Evolutionary conservation across 2,888 invertebrate genomes (phyloP).

Genomic region (Ceraclea dissimilis): DNA sequence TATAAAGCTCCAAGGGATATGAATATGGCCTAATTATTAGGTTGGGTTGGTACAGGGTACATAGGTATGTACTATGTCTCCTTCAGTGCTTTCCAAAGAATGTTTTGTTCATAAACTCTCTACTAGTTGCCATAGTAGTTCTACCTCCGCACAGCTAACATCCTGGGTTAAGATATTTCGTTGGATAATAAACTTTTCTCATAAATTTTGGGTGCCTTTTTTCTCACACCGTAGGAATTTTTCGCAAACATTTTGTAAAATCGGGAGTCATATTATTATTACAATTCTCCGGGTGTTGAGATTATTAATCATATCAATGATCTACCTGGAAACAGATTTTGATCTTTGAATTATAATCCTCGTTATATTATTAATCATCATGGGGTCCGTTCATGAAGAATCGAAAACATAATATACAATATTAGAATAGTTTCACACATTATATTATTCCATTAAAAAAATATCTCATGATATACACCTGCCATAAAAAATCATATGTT

Average conservation of each 20-base stretch:
- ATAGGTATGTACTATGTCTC: too few species aligned
- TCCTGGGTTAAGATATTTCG: background rate
- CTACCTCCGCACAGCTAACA: background rate
- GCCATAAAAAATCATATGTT: too few species aligned
- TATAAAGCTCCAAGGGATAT: conserved; percentile 1
- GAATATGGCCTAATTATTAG: conserved; percentile 1
- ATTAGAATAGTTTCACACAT: too few species aligned
- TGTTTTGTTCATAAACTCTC: background rate
- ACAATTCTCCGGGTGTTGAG: too few species aligned
- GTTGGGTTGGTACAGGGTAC: background rate
- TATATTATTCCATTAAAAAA: too few species aligned
- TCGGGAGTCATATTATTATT: background rate
- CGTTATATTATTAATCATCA: too few species aligned
- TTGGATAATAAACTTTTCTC: background rate
- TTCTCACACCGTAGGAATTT: background rate
- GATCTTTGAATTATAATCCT: too few species aligned
- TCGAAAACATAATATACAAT: too few species aligned
- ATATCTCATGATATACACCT: too few species aligned
- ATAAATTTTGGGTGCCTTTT: background rate
- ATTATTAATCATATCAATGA: too few species aligned
- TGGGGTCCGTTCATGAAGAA: too few species aligned
- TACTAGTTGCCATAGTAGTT: background rate
- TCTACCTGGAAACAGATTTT: too few species aligned
- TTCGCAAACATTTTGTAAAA: background rate
- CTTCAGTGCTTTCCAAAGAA: background rate